Conservation (phyloP, 2,797 vertebrate genomes). For the Oreortyx pictus region DNA sequence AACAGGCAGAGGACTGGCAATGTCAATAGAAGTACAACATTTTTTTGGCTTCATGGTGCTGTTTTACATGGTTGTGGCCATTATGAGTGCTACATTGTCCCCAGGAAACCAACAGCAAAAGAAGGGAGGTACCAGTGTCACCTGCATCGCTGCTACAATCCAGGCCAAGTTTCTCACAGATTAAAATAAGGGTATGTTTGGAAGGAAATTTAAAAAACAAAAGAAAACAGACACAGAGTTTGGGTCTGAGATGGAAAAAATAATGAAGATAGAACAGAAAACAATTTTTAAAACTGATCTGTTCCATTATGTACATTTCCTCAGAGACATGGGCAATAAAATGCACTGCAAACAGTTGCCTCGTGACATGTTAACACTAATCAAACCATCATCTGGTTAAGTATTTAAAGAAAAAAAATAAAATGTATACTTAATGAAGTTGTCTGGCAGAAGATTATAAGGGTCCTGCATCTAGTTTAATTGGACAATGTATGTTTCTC, state of each 20-base stretch:
- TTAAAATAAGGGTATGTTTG: background rate
- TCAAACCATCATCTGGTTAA: background rate
- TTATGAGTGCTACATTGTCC: rapidly evolving
- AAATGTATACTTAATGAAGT: background rate
- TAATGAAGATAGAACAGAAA: background rate
- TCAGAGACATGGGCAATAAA: background rate
- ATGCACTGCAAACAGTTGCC: background rate
- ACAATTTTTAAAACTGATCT: background rate
- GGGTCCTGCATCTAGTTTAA: background rate
- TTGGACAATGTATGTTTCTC: background rate
- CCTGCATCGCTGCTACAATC: background rate
- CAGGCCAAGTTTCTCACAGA: background rate
- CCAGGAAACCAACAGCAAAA: background rate
- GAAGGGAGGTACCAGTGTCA: background rate
- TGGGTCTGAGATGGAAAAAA: background rate
- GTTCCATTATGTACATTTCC: background rate
- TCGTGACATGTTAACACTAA: background rate
- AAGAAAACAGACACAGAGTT: background rate
- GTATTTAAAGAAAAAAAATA: background rate
- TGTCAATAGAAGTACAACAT: rapidly evolving
- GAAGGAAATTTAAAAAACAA: background rate
- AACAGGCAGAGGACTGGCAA: background rate
- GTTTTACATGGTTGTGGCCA: background rate
- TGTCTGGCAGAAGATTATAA: background rate
- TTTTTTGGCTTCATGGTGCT: background rate